Conservation (phyloP, 1,140 invertebrate species). For the Papilio glaucus region DNA sequence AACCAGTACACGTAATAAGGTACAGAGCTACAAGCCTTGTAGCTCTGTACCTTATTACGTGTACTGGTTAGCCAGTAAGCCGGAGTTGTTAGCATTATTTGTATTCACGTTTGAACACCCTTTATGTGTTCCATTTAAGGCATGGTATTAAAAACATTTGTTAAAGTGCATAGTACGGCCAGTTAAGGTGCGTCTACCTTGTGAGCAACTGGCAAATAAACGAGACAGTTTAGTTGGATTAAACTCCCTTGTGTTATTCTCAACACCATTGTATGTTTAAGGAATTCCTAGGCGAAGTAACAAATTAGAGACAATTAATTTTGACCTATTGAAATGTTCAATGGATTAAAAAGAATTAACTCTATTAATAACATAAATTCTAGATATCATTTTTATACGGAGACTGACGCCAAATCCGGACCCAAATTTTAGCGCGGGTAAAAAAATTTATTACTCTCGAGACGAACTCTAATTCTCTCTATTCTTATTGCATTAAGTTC, state of each 20-base stretch:
- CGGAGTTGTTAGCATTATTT: constrained; percentile 56
- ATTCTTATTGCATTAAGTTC: too few species aligned
- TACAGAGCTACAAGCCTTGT: constrained; percentile 17
- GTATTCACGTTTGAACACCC: constrained; percentile 45
- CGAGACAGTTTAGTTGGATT: background rate
- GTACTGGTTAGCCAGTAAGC: constrained; percentile 24
- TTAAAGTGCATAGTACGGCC: constrained; percentile 41
- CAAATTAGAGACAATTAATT: background rate
- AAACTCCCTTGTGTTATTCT: constrained; percentile 13
- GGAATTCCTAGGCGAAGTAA: constrained; percentile 3
- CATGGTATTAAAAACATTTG: constrained; percentile 45
- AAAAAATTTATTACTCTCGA: too few species aligned
- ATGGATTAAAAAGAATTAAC: background rate
- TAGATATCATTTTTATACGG: too few species aligned
- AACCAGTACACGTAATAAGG: background rate
- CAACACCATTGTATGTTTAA: background rate
- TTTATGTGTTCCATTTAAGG: constrained; percentile 44
- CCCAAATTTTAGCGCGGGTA: too few species aligned
- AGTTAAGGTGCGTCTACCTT: constrained; percentile 30
- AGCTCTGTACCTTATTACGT: too few species aligned
- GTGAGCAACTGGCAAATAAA: constrained; percentile 4
- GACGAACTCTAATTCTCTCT: too few species aligned
- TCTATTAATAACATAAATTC: background rate
- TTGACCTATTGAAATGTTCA: constrained; percentile 2
- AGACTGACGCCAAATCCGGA: too few species aligned